Percentiles rank a stretch among this genome's conserved stretches.
Conservation (phyloP, 2,113 vertebrate genomes). For the Myiozetetes cayanensis region DNA sequence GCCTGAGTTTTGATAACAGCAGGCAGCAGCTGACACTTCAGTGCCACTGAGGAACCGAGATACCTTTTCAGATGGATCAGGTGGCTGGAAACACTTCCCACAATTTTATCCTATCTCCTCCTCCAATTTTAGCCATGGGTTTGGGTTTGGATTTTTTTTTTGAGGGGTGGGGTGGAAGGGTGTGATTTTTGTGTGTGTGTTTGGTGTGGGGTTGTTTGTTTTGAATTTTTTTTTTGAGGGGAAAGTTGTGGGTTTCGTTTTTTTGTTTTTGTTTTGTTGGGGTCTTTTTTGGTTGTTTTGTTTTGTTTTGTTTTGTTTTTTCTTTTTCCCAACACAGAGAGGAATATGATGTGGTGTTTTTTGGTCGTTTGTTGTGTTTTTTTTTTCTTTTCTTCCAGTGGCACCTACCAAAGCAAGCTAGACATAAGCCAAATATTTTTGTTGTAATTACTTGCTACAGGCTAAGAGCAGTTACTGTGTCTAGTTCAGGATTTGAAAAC, state of each 20-base stretch:
- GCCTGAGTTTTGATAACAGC: not conserved
- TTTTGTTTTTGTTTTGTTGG: not conserved
- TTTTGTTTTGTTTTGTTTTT: not conserved
- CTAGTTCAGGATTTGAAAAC: not conserved
- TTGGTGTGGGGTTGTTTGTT: not conserved
- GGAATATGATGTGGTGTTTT: not conserved
- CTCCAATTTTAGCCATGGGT: not conserved
- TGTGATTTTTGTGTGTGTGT: too few relatives aligned
- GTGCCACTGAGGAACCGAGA: not conserved
- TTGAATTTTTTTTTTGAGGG: not conserved
- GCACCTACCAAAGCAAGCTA: not conserved
- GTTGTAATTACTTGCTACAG: not conserved
- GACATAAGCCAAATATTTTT: not conserved
- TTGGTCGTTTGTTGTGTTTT: too few relatives aligned
- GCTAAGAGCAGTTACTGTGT: not conserved
- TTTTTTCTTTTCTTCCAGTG: not conserved
- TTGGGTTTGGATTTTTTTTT: not conserved
- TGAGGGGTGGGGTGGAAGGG: too few relatives aligned
- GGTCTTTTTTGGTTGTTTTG: not conserved
- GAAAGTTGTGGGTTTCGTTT: not conserved
- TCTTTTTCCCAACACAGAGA: not conserved
- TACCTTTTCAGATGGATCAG: not conserved
- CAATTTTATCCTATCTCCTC: not conserved
- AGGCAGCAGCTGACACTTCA: not conserved
- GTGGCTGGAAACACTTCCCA: not conserved